These are phyloP conservation scores for Alces alces DNA, from an alignment of 2,113 vertebrate species.

Conservation along the genomic window DNA sequence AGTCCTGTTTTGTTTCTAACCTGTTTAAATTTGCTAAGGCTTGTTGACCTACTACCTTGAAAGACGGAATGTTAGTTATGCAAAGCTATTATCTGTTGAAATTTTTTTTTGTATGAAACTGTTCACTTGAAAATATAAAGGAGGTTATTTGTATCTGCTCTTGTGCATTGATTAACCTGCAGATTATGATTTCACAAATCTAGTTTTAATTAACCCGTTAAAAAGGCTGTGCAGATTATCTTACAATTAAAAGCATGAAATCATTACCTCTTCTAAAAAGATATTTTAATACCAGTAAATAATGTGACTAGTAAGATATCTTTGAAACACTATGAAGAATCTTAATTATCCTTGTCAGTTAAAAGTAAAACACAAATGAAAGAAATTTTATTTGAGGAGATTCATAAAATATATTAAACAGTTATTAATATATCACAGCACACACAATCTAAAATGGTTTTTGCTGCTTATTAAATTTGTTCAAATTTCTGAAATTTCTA, in stretches of 20 bases:
- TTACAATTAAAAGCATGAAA: neutral
- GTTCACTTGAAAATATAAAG: neutral
- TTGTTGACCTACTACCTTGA: neutral
- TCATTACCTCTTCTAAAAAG: neutral
- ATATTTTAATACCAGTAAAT: neutral
- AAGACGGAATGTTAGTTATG: neutral
- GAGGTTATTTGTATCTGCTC: neutral
- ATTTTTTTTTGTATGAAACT: neutral
- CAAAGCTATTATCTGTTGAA: neutral
- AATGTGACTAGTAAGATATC: neutral
- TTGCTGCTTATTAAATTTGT: neutral
- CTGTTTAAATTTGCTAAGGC: neutral
- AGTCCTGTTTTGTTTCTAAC: neutral
- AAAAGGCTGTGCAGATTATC: neutral
- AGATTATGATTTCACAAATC: neutral
- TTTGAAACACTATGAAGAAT: neutral
- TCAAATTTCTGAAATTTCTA: neutral
- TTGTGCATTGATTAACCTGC: neutral
- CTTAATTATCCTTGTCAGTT: neutral
- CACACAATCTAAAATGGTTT: neutral
- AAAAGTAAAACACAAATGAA: constrained; percentile 16
- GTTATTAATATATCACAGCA: neutral
- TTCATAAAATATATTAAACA: neutral
- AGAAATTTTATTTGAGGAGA: neutral
- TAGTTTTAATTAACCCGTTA: neutral